These are phyloP conservation scores for Procambarus clarkii DNA, from an alignment of 1,140 invertebrate species.

Conservation along the genomic window DNA sequence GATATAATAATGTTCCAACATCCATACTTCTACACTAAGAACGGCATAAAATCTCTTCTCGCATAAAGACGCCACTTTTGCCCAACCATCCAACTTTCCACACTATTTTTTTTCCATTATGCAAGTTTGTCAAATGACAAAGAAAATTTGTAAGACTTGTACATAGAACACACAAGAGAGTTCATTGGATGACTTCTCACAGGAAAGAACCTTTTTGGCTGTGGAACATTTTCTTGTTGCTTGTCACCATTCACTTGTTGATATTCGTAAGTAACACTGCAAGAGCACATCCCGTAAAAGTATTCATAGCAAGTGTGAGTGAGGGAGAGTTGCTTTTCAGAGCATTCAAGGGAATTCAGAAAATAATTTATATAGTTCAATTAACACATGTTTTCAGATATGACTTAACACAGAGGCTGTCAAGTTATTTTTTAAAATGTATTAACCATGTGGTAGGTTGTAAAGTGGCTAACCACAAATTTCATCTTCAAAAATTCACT, in stretches of 20 bases:
- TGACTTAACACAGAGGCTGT: constrained; percentile 13
- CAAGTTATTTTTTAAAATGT: neutral
- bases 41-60: constrained; percentile 11
- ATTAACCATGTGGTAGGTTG: neutral
- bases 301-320: constrained; percentile 46
- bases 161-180: constrained; percentile 41
- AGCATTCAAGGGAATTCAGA: constrained; percentile 11
- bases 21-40: constrained; percentile 19
- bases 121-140: neutral
- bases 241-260: constrained; percentile 33
- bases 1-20: constrained; percentile 13
- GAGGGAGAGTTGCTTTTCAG: constrained; percentile 30
- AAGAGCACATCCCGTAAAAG: constrained; percentile 20
- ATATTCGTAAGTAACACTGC: neutral
- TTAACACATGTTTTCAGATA: constrained; percentile 19
- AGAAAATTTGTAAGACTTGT: constrained; percentile 26
- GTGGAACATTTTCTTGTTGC: too few species aligned
- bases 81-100: neutral
- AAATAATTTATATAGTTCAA: constrained; percentile 26
- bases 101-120: constrained; percentile 30
- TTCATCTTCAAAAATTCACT: constrained; percentile 5
- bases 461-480: constrained; percentile 1
- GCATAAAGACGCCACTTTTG: constrained; percentile 34
- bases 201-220: constrained; percentile 15
- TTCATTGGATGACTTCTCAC: constrained; percentile 38